A percentile compares a stretch with the other conserved stretches of the same genome.
These are phyloP conservation scores for Leptestheria dahalacensis DNA, from an alignment of 1,140 invertebrate genomes.

Conservation along the genomic window DNA sequence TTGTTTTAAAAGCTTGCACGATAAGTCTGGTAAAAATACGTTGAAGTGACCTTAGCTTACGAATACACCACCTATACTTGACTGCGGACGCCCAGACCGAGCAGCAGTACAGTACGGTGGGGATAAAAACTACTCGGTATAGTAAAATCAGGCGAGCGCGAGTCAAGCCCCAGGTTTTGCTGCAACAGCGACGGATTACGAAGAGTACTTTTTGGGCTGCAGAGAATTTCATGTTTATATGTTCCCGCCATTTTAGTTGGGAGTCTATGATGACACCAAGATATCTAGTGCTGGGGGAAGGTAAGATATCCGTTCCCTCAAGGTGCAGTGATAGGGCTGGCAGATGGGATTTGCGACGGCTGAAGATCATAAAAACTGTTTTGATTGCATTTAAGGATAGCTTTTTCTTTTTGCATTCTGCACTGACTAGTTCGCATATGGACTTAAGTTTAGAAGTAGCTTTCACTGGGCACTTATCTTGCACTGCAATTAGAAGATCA, in stretches of 20 bases:
- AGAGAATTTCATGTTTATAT: background rate
- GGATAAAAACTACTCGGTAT: background rate
- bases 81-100: conserved; percentile 1
- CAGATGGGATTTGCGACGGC: background rate
- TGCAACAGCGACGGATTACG: background rate
- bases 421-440: background rate
- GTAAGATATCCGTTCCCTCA: background rate
- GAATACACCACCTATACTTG: background rate
- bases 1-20: background rate
- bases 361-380: background rate
- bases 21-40: background rate
- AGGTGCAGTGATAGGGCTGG: background rate
- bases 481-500: background rate
- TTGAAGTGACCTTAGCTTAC: background rate
- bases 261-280: background rate
- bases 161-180: background rate
- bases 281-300: background rate
- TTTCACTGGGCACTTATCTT: background rate
- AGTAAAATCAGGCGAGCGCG: background rate
- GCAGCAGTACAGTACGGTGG: background rate
- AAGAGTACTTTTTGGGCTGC: background rate
- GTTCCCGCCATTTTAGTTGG: background rate
- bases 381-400: background rate
- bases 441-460: background rate
- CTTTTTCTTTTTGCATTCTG: background rate